Conservation (phyloP, 2,888 invertebrate genomes). For the Eupithecia pulchellata region DNA sequence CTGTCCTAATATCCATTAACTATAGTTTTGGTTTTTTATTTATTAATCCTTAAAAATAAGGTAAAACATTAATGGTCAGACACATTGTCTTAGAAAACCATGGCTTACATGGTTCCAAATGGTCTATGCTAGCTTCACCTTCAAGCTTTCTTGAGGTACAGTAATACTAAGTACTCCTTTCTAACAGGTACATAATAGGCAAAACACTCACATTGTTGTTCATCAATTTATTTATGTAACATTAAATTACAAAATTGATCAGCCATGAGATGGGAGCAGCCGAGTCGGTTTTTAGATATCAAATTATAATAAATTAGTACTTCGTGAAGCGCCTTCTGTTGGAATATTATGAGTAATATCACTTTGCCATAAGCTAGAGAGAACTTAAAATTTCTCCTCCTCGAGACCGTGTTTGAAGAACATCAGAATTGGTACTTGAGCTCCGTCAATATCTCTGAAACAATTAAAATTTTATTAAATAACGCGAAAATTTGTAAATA, state of each 20-base stretch:
- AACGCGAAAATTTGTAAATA: background rate
- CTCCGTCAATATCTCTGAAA: conserved; percentile 92
- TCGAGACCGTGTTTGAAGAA: conserved; percentile 98
- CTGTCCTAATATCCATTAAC: too few relatives aligned
- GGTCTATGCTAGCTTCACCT: too few relatives aligned
- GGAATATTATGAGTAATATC: conserved; percentile 71
- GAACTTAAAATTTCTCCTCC: conserved; percentile 95
- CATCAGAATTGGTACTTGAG: conserved; percentile 94
- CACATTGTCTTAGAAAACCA: too few relatives aligned
- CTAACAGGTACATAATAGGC: background rate
- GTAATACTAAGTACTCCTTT: background rate
- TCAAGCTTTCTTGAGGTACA: too few relatives aligned
- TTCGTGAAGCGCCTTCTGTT: conserved; percentile 66
- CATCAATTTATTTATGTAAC: conserved; percentile 81
- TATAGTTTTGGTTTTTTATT: too few relatives aligned
- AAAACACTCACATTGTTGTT: conserved; percentile 57
- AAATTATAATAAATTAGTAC: conserved; percentile 82
- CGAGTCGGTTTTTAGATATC: conserved; percentile 75
- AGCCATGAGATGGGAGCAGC: conserved; percentile 81
- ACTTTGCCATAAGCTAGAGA: conserved; percentile 56
- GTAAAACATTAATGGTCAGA: too few relatives aligned
- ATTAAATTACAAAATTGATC: conserved; percentile 81
- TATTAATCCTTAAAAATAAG: too few relatives aligned
- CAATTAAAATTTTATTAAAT: background rate
- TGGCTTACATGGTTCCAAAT: too few relatives aligned